Base-by-base conservation (phyloP, 37 sponge, comb jelly and placozoan species). In the Dysidea cf. avara region DNA sequence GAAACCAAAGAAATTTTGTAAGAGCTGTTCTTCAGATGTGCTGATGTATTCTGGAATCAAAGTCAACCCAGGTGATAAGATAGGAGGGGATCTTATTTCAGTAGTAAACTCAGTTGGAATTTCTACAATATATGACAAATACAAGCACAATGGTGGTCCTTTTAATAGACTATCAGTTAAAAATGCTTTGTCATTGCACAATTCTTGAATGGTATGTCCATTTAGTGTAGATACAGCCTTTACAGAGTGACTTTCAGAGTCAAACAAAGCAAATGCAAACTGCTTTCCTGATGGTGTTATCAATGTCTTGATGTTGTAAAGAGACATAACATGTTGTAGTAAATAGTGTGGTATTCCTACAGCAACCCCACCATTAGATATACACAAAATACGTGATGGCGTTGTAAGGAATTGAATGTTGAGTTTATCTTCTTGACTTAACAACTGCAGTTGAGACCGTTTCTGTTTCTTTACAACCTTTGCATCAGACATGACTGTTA, bases 361-460 rank as follows among this genome's bases (percentile, higher is more conserved):
- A 29, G 50, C 48, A n/a, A 73, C 37, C 11, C 90, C 90, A n/a
- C 90, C 85, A 78, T 89, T 89, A 12, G 70, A 76, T 17, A 89
- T 57, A 26, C 70, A 85, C 1, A 89, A 28, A 29, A 69, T 67
- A 12, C 12, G 37, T 16, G 90, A 66, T 20, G 80, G 68, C 18
- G 32, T 64, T 2, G 70, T 68, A 12, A 34, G 37, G 31, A 88
- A 88, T 1, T 34, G 37, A 2, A 64, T 68, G 20, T 37, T 39
- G 28, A 51, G 21, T n/a, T n/a, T n/a, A 3, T 82, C 77, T 53
- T 81, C 82, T 30, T 75, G 47, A 18, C 48, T 39, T 35, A 39
- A 37, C 31, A 69, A 39, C 50, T 54, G 46, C 3, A 46, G 56
- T 39, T 80, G 69, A 34, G 75, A 81, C 32, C 88, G 56, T 30